phyloP scores from a whole-genome alignment of 2,888 invertebrate genomes.

The Phania funesta region DNA sequence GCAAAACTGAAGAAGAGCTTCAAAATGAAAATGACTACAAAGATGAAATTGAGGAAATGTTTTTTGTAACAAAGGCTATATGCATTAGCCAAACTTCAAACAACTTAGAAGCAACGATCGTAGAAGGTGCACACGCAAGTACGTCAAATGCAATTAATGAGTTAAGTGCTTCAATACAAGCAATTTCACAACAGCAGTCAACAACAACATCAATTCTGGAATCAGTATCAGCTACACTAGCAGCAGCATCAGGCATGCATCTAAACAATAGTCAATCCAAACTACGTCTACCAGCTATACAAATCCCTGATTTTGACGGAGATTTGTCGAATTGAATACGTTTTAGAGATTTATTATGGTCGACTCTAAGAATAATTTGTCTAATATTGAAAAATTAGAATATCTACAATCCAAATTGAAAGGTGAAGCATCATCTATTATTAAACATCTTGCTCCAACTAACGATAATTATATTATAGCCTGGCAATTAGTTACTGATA shows the following conservation, averaged over 20 bases:
- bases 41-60: not conserved
- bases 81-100: not conserved
- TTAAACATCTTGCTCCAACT: slow-evolving; percentile 50
- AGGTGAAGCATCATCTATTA: no score
- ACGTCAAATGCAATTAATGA: not conserved
- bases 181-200: slow-evolving; percentile 16
- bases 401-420: no score
- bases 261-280: not conserved
- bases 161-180: slow-evolving; percentile 8
- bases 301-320: slow-evolving; percentile 42
- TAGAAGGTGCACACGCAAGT: not conserved
- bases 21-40: not conserved
- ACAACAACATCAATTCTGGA: slow-evolving; percentile 9
- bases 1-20: not conserved
- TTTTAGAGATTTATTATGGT: slow-evolving; percentile 42
- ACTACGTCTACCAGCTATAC: slow-evolving; percentile 25
- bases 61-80: not conserved
- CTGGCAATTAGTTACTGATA: not conserved
- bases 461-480: slow-evolving; percentile 32
- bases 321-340: slow-evolving; percentile 30
- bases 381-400: no score
- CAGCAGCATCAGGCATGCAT: not conserved
- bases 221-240: not conserved
- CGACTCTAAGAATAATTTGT: slow-evolving; percentile 19
- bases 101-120: not conserved